Conservation (phyloP, 1,140 invertebrate species). For the Reticulitermes speratus region DNA sequence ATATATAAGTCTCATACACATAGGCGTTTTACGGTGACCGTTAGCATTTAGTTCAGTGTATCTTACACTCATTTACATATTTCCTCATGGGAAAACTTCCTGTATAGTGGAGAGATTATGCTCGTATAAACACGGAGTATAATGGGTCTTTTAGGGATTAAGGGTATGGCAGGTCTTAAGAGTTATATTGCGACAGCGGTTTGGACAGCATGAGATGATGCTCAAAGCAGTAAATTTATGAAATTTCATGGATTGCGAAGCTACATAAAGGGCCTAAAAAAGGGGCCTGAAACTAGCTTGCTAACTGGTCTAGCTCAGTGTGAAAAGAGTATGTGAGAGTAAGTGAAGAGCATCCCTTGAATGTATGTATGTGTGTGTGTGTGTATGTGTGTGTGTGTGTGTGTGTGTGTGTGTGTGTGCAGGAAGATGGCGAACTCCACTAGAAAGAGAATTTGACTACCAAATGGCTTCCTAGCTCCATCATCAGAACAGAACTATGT, state of each 20-base stretch:
- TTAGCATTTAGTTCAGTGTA: constrained; percentile 8
- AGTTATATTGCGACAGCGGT: neutral
- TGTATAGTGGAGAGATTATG: neutral
- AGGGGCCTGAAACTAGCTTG: no score
- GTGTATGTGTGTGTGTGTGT: neutral
- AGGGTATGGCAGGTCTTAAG: neutral
- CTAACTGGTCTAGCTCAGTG: no score
- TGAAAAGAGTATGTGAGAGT: no score
- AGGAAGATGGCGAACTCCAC: neutral
- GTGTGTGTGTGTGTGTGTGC: neutral
- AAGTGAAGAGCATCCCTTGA: no score
- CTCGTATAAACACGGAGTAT: neutral
- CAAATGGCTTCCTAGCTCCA: constrained; percentile 17
- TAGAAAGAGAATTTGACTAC: constrained; percentile 12
- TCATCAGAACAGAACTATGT: constrained; percentile 8
- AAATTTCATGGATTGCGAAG: constrained; percentile 16
- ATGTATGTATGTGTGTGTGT: no score
- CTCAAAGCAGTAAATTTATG: constrained; percentile 17
- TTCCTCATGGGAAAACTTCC: neutral
- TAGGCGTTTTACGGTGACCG: neutral
- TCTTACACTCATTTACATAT: constrained; percentile 7
- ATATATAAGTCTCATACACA: neutral
- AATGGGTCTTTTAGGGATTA: constrained; percentile 19
- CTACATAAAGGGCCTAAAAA: neutral
- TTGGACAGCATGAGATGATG: neutral